phyloP scores from a whole-genome alignment of 1,140 invertebrate genomes.

The Listronotus bonariensis region DNA sequence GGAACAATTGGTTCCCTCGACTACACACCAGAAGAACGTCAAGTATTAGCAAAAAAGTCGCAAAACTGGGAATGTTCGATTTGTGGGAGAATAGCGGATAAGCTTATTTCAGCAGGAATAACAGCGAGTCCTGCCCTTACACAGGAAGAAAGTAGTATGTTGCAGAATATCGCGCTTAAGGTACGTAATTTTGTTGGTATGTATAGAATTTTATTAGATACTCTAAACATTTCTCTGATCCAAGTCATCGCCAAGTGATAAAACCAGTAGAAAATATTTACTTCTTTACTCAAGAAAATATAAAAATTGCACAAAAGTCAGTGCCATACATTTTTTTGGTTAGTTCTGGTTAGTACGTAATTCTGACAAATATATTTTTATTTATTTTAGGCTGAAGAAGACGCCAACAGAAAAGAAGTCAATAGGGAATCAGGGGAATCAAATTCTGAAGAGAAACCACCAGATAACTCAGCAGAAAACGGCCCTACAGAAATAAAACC shows the following conservation, averaged over 20 bases:
- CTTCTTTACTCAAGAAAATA: too few species aligned
- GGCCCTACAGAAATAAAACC: conserved; percentile 6
- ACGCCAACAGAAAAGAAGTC: conserved; percentile 21
- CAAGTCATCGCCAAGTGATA: too few species aligned
- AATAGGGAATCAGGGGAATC: conserved; percentile 8
- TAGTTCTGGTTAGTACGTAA: too few species aligned
- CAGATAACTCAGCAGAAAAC: not conserved
- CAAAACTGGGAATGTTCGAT: conserved; percentile 62
- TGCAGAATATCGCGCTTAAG: conserved; percentile 53
- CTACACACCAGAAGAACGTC: conserved; percentile 82
- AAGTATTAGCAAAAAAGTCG: conserved; percentile 77
- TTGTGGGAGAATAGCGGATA: conserved; percentile 63
- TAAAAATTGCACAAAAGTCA: too few species aligned
- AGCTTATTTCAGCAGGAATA: conserved; percentile 54
- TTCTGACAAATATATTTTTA: too few species aligned
- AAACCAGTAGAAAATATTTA: too few species aligned
- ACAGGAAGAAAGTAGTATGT: conserved; percentile 56
- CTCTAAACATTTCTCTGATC: too few species aligned
- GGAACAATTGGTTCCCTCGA: conserved; percentile 91
- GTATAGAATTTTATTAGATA: too few species aligned
- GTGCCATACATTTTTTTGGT: too few species aligned
- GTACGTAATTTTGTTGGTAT: too few species aligned
- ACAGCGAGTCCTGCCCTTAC: conserved; percentile 54
- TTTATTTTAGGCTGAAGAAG: conserved; percentile 24
- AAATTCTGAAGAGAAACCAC: conserved; percentile 4